These are phyloP conservation scores for Hycleus phaleratus DNA, from an alignment of 1,140 invertebrate species.

Conservation along the genomic window DNA sequence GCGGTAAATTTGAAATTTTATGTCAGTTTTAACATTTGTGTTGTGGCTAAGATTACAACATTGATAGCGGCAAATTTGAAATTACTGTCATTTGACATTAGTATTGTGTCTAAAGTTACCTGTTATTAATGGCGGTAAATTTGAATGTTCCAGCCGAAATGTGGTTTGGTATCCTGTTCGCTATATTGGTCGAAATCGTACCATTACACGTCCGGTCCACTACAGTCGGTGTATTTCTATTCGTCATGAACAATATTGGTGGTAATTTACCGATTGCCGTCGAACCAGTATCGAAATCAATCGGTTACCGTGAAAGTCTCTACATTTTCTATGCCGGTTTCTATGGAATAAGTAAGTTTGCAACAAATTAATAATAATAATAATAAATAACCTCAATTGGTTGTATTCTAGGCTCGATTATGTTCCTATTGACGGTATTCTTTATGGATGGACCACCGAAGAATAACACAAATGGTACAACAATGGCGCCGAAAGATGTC, in stretches of 20 bases:
- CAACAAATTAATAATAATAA: not conserved
- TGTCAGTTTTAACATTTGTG: no score
- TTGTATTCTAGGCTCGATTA: slow-evolving; percentile 50
- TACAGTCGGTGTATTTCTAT: slow-evolving; percentile 76
- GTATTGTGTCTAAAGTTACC: no score
- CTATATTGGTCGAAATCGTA: slow-evolving; percentile 80
- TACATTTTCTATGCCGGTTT: slow-evolving; percentile 83
- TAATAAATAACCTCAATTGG: not conserved
- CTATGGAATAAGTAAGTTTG: slow-evolving; percentile 69
- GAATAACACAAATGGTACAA: slow-evolving; percentile 18
- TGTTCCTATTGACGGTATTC: slow-evolving; percentile 64
- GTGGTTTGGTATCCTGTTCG: slow-evolving; percentile 89
- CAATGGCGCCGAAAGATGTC: slow-evolving; percentile 24
- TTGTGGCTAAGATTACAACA: no score
- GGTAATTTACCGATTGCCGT: slow-evolving; percentile 84
- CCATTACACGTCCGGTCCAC: slow-evolving; percentile 72
- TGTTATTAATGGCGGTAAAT: no score
- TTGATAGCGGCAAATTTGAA: no score
- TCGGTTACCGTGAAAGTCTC: slow-evolving; percentile 74
- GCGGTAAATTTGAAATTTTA: no score
- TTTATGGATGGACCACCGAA: slow-evolving; percentile 55
- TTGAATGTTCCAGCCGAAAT: slow-evolving; percentile 62
- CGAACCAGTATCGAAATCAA: slow-evolving; percentile 69
- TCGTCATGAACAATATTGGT: slow-evolving; percentile 89
- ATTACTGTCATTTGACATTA: no score